Conservation (phyloP, 2,888 invertebrate species). For the Trypoxylon attenuatum region DNA sequence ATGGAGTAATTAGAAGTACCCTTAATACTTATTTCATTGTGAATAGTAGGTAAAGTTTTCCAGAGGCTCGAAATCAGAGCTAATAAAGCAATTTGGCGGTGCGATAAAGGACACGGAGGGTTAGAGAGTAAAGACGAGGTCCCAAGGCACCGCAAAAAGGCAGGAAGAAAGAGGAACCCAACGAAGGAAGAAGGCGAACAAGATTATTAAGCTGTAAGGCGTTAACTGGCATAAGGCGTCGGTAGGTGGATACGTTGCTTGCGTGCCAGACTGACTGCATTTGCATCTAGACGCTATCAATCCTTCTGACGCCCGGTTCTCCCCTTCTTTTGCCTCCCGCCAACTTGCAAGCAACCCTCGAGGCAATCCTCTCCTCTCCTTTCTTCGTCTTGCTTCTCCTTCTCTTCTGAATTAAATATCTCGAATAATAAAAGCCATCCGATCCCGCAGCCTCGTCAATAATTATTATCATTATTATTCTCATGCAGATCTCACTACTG, state of each 20-base stretch:
- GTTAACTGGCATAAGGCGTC: conserved; percentile 75
- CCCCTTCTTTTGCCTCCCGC: conserved; percentile 38
- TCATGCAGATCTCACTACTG: too few relatives aligned
- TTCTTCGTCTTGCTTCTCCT: conserved; percentile 8
- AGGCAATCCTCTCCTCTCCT: conserved; percentile 29
- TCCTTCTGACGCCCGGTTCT: conserved; percentile 73
- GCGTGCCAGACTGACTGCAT: conserved; percentile 73
- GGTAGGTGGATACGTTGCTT: conserved; percentile 72
- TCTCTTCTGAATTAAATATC: conserved; percentile 67
- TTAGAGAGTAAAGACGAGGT: conserved; percentile 16
- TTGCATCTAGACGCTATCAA: conserved; percentile 75
- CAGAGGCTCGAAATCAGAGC: too few relatives aligned
- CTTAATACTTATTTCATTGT: too few relatives aligned
- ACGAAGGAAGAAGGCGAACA: conserved; percentile 60
- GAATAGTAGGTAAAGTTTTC: too few relatives aligned
- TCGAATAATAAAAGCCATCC: conserved; percentile 58
- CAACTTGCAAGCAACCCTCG: conserved; percentile 31
- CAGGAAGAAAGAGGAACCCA: conserved; percentile 33
- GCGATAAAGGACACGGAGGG: conserved; percentile 42
- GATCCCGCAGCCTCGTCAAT: conserved; percentile 3
- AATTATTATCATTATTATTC: too few relatives aligned
- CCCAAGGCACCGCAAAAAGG: conserved; percentile 13
- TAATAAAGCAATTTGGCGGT: conserved; percentile 65
- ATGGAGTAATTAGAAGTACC: too few relatives aligned
- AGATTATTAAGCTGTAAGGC: conserved; percentile 75